Evolutionary conservation across 2,113 vertebrate genomes (phyloP), one percentile per base, ranked within the genome.

Genomic region (Tragelaphus strepsiceros): DNA sequence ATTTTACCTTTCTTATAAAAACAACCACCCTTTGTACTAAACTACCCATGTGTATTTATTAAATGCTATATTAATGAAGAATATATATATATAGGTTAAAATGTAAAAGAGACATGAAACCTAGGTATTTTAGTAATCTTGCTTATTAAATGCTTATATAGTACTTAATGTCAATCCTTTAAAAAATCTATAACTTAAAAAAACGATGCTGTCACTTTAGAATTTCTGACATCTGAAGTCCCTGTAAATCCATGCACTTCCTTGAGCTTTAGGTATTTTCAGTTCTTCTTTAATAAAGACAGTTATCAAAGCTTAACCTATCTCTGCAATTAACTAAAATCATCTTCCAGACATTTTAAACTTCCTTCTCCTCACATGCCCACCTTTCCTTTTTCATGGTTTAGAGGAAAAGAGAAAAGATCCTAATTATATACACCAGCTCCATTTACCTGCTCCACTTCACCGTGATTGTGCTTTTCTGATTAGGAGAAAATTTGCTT

Each of bases 401-500:
- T 93, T 77, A 51, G 49, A 97, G 67, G 59, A 49, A 53, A 87
- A 86, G 46, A 28, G 78, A 85, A 91, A 97, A 43, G 64, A 85
- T 32, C 94, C 89, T 94, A 97, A 96, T 97, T 97, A 83, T 62
- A 64, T 51, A 58, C 67, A 64, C 61, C 28, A 89, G 92, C 35
- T 91, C 86, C 97, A 67, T 96, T 96, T 93, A 90, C 86, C 16
- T 77, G 51, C 61, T 64, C 85, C 11, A 5, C 67, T 91, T 97
- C 80, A 74, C 96, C 2, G 2, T 94, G 86, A 92, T 96, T 96
- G 87, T 96, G 78, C 93, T 97, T 97, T 96, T 95, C 97, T 96
- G 95, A 98, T 97, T 94, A 96, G 89, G 86, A 95, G 96, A 95
- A 97, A 94, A 97, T 97, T 97, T 97, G 94, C 96, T 98, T 98